Evolutionary conservation across 2,888 invertebrate genomes (phyloP), one percentile per base, ranked within the genome.

Genomic region (Bedellia somnulentella): DNA sequence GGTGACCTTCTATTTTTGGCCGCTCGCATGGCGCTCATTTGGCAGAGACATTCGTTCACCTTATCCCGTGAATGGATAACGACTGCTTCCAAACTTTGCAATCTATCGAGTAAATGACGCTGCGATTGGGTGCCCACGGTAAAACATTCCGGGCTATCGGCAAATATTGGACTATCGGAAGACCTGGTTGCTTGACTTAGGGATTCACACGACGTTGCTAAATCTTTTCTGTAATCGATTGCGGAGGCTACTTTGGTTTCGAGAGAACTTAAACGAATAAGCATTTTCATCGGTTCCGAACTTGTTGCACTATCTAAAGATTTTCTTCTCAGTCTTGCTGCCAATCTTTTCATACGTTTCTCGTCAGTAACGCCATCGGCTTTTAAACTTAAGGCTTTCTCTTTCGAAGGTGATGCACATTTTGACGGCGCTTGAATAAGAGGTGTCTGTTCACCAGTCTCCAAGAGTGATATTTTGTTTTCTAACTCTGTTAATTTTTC

Each of bases 401-500:
- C 77, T 75, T 80, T 70, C 57, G 68, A 64, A 49, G 79, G 59
- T 39, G 76, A 75, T 39, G 67, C 56, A 41, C 79, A 78, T 46
- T 80, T 80, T 23, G 73, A 77, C 23, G 73, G 78, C 29, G 63
- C 59, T 36, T 68, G 67, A 30, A 68, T 67, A 8, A 52, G 61
- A 9, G 78, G 70, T 15, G 70, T 61, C 2, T 66, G 44, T 30
- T 75, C 62, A 14, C 67, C 64, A 9, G 63, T 51, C 48, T 88
- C 87, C 30, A 89, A 56, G 37, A 82, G 77, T 32, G 82, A 78
- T 27, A 90, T 85, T 64, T 89, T 89, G 29, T 80, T 83, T 62
- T 91, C 90, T 35, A 91, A 58, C 52, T 89, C 87, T n/a, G 80
- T 80, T 26, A 92, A 76, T 55, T 92, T 92, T 37, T 88, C 87